These are phyloP conservation scores for Sciurus niger DNA, from an alignment of 2,113 vertebrate species.

Conservation along the genomic window DNA sequence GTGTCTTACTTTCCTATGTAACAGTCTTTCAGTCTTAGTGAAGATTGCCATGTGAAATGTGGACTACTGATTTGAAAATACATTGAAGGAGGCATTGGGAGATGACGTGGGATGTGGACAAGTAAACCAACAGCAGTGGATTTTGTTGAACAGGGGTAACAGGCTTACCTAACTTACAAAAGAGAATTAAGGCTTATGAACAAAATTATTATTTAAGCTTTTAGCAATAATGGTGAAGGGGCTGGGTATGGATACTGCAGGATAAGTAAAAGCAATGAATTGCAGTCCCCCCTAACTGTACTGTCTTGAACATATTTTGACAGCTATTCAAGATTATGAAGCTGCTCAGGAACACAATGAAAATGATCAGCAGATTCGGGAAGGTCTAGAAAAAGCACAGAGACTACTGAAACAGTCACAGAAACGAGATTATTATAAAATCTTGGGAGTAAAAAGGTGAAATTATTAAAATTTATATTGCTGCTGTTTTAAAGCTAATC, in stretches of 20 bases:
- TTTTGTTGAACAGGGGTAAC: neutral
- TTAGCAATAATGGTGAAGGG: neutral
- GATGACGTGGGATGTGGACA: neutral
- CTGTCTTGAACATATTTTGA: slow-evolving; percentile 66
- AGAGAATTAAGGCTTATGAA: neutral
- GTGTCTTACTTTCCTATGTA: neutral
- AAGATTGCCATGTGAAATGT: neutral
- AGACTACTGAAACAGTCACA: slow-evolving; percentile 96
- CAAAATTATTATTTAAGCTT: slow-evolving; percentile 1
- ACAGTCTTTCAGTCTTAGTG: neutral
- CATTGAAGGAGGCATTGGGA: neutral
- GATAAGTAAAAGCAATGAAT: neutral
- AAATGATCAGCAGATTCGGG: slow-evolving; percentile 95
- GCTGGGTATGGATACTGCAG: neutral
- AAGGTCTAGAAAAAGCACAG: slow-evolving; percentile 96
- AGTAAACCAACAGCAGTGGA: neutral
- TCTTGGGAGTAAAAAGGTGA: slow-evolving; percentile 98
- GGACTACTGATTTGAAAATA: neutral
- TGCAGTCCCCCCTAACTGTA: neutral
- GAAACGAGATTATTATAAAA: slow-evolving; percentile 99
- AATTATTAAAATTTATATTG: slow-evolving; percentile 29
- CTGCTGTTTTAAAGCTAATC: neutral
- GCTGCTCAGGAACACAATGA: slow-evolving; percentile 94
- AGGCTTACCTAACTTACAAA: neutral
- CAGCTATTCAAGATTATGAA: slow-evolving; percentile 97